Evolutionary conservation across 2,797 vertebrate species (phyloP).

Genomic region (Sus cebifrons): DNA sequence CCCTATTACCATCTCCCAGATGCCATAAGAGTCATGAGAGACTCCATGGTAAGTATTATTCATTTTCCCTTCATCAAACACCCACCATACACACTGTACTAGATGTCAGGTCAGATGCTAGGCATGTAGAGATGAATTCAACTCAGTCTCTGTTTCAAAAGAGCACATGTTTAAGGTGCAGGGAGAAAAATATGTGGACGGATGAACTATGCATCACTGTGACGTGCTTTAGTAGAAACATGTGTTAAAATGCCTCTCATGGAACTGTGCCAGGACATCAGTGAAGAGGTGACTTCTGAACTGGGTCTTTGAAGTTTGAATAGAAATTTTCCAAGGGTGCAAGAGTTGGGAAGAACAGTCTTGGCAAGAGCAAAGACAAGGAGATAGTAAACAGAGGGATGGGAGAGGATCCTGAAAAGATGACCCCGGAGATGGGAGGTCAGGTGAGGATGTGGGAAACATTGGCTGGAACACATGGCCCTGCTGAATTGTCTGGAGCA

Average conservation of each 20-base stretch:
- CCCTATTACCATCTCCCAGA: neutral
- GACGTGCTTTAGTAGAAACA: neutral
- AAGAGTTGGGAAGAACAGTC: neutral
- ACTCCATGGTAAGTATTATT: neutral
- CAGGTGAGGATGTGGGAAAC: neutral
- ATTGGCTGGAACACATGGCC: neutral
- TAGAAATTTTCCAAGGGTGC: neutral
- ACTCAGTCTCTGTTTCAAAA: slow-evolving; percentile 2
- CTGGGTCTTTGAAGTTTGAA: neutral
- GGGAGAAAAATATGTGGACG: neutral
- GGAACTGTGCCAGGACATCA: neutral
- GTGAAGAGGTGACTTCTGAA: neutral
- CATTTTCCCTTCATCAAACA: neutral
- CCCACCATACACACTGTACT: neutral
- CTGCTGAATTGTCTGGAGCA: neutral
- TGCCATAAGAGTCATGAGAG: neutral
- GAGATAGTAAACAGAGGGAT: neutral
- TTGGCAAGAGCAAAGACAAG: neutral
- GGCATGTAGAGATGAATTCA: neutral
- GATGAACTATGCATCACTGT: neutral
- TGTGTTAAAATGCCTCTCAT: neutral
- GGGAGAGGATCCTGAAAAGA: neutral
- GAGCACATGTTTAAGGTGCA: neutral
- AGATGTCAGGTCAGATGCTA: neutral
- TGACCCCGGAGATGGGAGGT: neutral